Conservation (phyloP, 1,140 invertebrate genomes). For the Trichoplusia ni region DNA sequence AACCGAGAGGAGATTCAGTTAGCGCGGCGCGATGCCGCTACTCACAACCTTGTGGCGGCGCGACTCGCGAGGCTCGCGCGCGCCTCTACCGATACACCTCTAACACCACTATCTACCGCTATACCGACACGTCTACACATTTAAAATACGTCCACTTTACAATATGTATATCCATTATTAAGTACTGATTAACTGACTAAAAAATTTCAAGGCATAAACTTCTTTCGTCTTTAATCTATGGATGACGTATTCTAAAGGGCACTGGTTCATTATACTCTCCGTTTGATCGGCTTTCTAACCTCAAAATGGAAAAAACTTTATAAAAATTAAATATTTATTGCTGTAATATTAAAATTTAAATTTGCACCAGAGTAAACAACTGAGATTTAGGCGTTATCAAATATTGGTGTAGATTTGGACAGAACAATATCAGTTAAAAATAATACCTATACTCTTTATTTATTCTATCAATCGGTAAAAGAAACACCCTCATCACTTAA, state of each 20-base stretch:
- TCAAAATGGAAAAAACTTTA: constrained; percentile 73
- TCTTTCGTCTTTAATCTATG: constrained; percentile 74
- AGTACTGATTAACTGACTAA: constrained; percentile 80
- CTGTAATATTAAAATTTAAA: constrained; percentile 72
- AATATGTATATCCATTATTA: constrained; percentile 73
- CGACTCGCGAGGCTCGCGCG: constrained; percentile 3
- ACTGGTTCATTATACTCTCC: constrained; percentile 76
- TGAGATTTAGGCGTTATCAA: constrained; percentile 57
- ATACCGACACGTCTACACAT: constrained; percentile 60
- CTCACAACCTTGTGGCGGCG: constrained; percentile 61
- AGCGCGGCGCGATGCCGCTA: constrained; percentile 53
- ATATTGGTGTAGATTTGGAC: constrained; percentile 62
- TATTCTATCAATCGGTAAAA: constrained; percentile 63
- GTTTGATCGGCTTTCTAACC: constrained; percentile 66
- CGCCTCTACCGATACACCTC: constrained; percentile 36
- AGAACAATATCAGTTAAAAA: constrained; percentile 66
- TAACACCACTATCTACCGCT: constrained; percentile 28
- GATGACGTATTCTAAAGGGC: constrained; percentile 78
- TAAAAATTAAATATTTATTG: constrained; percentile 77
- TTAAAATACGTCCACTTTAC: constrained; percentile 43
- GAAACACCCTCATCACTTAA: constrained; percentile 67
- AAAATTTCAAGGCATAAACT: constrained; percentile 76
- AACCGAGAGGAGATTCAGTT: constrained; percentile 77
- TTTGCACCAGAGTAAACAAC: constrained; percentile 63
- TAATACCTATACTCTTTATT: constrained; percentile 53